Conservation (phyloP, 2,888 invertebrate species). For the Acrocyrtus sp. region DNA sequence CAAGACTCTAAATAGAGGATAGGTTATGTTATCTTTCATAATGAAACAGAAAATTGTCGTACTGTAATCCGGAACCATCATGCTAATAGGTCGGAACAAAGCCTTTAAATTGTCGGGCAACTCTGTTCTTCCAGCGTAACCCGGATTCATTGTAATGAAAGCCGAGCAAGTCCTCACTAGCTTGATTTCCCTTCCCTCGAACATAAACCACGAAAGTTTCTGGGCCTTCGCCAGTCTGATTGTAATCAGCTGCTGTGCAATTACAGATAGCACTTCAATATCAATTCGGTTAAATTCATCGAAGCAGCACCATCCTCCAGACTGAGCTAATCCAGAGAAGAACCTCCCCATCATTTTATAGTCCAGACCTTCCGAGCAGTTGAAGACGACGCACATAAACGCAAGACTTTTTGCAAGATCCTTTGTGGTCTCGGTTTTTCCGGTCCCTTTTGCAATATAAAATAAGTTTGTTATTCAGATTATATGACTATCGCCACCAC, state of each 20-base stretch:
- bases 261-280: conserved; percentile 86
- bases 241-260: conserved; percentile 89
- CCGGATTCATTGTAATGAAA: conserved; percentile 91
- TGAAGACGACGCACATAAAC: conserved; percentile 91
- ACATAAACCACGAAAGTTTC: conserved; percentile 78
- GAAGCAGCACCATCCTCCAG: conserved; percentile 91
- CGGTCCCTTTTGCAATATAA: conserved; percentile 73
- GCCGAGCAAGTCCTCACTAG: conserved; percentile 82
- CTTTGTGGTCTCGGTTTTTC: conserved; percentile 92
- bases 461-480: no score
- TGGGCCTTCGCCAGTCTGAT: conserved; percentile 86
- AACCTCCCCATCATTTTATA: conserved; percentile 88
- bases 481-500: conserved; percentile 74
- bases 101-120: conserved; percentile 90
- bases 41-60: conserved; percentile 57
- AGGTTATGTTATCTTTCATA: neutral
- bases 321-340: conserved; percentile 88
- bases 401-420: conserved; percentile 88
- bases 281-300: conserved; percentile 88
- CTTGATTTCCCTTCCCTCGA: conserved; percentile 89
- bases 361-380: conserved; percentile 84
- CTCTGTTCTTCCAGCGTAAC: conserved; percentile 77
- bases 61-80: conserved; percentile 96
- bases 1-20: no score
- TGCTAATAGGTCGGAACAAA: conserved; percentile 85